phyloP scores from a whole-genome alignment of 2,888 invertebrate species.

The Dynastes hyllus region DNA sequence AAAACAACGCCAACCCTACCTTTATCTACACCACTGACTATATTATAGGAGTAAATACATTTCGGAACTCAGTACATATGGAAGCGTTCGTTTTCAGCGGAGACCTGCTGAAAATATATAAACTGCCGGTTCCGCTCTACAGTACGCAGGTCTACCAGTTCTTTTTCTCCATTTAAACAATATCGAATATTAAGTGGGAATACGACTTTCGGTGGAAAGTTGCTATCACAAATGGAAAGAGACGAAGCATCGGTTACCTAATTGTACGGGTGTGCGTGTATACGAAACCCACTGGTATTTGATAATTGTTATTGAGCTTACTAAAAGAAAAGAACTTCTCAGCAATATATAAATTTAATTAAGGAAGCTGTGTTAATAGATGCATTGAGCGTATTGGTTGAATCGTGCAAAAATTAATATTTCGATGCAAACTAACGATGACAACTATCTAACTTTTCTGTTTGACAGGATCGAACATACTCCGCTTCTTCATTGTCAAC shows the following conservation, averaged over 20 bases:
- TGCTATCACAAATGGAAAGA: slow-evolving; percentile 2
- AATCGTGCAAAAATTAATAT: too few relatives aligned
- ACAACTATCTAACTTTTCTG: too few relatives aligned
- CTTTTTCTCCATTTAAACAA: slow-evolving; percentile 18
- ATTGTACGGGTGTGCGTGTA: not conserved
- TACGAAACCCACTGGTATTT: not conserved
- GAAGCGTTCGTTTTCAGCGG: slow-evolving; percentile 36
- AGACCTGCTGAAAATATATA: slow-evolving; percentile 16
- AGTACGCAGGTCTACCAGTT: slow-evolving; percentile 27
- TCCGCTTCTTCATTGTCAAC: too few relatives aligned
- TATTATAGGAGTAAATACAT: not conserved
- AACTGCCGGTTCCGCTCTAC: not conserved
- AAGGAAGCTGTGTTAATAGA: too few relatives aligned
- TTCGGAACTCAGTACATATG: slow-evolving; percentile 35
- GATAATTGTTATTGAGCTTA: not conserved
- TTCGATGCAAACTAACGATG: too few relatives aligned
- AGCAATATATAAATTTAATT: too few relatives aligned
- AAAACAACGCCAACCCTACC: not conserved
- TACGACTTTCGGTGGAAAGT: not conserved
- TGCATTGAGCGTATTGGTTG: too few relatives aligned
- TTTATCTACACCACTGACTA: slow-evolving; percentile 24
- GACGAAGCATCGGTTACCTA: not conserved
- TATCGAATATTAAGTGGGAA: slow-evolving; percentile 40
- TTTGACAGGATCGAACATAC: too few relatives aligned
- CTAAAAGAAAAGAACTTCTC: too few relatives aligned